Evolutionary conservation across 1,140 invertebrate genomes (phyloP).

Genomic region (Caerostris darwini): DNA sequence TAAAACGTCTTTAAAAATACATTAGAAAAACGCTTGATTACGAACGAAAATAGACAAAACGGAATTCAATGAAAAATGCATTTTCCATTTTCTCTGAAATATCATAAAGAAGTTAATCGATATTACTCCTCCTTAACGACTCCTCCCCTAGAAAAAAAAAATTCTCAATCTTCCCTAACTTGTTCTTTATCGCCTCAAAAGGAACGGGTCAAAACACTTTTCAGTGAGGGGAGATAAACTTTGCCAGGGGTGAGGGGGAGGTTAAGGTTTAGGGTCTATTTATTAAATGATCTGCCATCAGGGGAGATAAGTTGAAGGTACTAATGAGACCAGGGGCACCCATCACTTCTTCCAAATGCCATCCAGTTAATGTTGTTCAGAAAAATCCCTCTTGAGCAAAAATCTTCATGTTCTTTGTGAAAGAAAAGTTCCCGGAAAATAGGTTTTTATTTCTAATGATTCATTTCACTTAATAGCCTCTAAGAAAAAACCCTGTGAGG

Average conservation of each 20-base stretch:
- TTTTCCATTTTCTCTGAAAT: slow-evolving; percentile 37
- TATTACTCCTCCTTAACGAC: slow-evolving; percentile 54
- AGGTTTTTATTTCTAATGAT: neutral
- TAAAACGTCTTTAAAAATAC: slow-evolving; percentile 38
- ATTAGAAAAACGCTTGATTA: slow-evolving; percentile 45
- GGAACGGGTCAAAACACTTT: slow-evolving; percentile 56
- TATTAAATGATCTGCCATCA: slow-evolving; percentile 64
- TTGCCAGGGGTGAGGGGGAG: neutral
- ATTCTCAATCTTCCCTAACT: slow-evolving; percentile 40
- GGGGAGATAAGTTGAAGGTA: slow-evolving; percentile 52
- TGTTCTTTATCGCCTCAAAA: slow-evolving; percentile 30
- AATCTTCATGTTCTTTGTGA: slow-evolving; percentile 6
- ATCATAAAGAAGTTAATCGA: slow-evolving; percentile 64
- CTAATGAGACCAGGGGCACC: slow-evolving; percentile 37
- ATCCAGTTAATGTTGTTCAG: slow-evolving; percentile 49
- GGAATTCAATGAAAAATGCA: slow-evolving; percentile 49
- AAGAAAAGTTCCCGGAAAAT: neutral
- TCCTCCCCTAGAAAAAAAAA: neutral
- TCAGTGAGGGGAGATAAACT: slow-evolving; percentile 1
- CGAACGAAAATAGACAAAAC: slow-evolving; percentile 33
- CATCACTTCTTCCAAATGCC: slow-evolving; percentile 40
- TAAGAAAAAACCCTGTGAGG: too few relatives aligned
- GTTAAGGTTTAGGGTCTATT: slow-evolving; percentile 34
- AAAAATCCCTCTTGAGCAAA: slow-evolving; percentile 17
- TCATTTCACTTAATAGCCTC: too few relatives aligned